phyloP scores from a whole-genome alignment of 2,113 vertebrate genomes.

The Ondatra zibethicus region DNA sequence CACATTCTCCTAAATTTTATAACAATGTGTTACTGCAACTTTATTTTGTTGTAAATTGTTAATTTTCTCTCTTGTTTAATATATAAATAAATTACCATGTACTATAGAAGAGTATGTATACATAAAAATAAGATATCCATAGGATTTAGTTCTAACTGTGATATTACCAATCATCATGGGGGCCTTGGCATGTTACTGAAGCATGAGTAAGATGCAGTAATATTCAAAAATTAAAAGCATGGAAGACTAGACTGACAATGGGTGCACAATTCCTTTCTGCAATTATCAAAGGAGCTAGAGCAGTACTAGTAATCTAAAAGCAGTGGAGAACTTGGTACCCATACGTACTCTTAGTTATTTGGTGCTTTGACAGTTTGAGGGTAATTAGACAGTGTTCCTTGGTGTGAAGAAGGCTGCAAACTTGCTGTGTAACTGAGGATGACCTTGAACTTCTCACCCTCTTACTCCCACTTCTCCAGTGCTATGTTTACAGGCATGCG shows the following conservation, averaged over 20 bases:
- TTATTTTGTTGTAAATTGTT: background rate
- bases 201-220: background rate
- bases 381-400: background rate
- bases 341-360: background rate
- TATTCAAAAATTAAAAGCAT: conserved; percentile 19
- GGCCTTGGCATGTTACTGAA: background rate
- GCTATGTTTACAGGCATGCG: background rate
- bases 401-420: background rate
- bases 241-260: background rate
- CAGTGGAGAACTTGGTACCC: background rate
- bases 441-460: background rate
- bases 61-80: background rate
- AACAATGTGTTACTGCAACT: background rate
- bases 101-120: background rate
- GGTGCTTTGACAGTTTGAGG: background rate
- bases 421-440: background rate
- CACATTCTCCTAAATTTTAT: background rate
- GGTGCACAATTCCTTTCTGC: background rate
- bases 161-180: background rate
- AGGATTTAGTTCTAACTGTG: background rate
- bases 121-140: background rate
- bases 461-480: too few relatives aligned
- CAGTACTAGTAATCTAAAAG: background rate
- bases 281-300: background rate
- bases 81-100: background rate